Base-by-base conservation (phyloP, 2,113 vertebrate species). In the Neomonachus schauinslandi region DNA sequence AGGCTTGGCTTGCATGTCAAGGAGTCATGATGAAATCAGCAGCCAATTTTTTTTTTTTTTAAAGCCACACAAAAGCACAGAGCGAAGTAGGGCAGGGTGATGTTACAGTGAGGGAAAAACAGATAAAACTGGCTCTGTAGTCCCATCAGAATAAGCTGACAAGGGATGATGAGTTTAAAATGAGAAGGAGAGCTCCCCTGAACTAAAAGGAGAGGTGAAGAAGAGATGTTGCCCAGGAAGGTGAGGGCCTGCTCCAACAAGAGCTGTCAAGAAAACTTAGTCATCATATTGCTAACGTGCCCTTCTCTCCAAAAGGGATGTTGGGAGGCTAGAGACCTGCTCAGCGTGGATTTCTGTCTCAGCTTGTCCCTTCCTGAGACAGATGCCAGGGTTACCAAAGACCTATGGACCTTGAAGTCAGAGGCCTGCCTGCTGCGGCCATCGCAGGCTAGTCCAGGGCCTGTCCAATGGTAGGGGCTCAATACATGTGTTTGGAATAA, bases 401-500 rank as follows among this genome's bases (percentile, higher is more conserved):
- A 59, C 42, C 22, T 61, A 53, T 77, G 26, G n/a, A 76, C 10
- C 28, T n/a, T 57, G 31, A 77, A 71, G 46, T 67, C 83, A 82
- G 49, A 67, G 15, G 22, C 24, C 42, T 59, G 15, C 13, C 9
- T 83, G 15, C 36, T 39, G n/a, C 16, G 15, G 5, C 63, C 87
- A 79, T 7, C 2, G 46, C 46, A 18, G 12, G 61, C 36, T 65
- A 28, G 28, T 36, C 55, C 1, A 76, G 69, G 57, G 16, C 49
- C 31, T 93, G 59, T 59, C n/a, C 82, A 93, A 65, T 39, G 49
- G 39, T 33, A 76, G 31, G 4, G 63, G 21, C 22, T 84, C 55
- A 83, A 11, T 49, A 86, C 53, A 74, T 86, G 55, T 28, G 77
- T 95, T 51, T 81, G 55, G 59, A 95, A 80, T 80, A 84, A 90